Base-by-base conservation (phyloP, 2,797 vertebrate species). In the Tarsius wallacei region DNA sequence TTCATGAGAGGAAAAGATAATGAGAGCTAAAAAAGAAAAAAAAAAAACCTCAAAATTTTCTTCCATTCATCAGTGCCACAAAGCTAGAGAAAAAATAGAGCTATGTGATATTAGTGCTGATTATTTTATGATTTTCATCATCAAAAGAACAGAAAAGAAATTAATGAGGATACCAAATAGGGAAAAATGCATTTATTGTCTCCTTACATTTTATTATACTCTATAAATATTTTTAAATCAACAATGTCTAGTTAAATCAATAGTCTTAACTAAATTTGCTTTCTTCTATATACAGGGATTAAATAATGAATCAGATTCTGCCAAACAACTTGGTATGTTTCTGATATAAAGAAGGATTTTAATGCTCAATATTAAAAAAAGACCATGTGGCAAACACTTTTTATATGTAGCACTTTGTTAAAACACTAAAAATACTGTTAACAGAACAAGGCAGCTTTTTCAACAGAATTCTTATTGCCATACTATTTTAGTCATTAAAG, bases 81-180 rank as follows among this genome's bases (percentile, higher is more conserved):
- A 95, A 98, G 76, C 73, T 96, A 98, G 64, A 94, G 80, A 76
- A 97, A 94, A 96, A 84, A 93, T 63, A 24, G 64, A 97, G 57
- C 88, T 88, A 61, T 80, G 73, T 7, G 49, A 77, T 96, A 90
- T 97, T 63, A 84, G 89, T 98, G 55, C 89, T 98, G 66, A 97
- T 98, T 68, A 17, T 97, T 98, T 98, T 97, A 96, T 96, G 88
- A 95, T 96, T 98, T 97, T 97, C 95, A 97, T 98, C 90, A 84
- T 95, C 93, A 76, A 96, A 98, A 97, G 95, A 64, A 97, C 89
- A 98, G 97, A 81, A 90, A 21, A 95, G 2, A 97, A 98, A 98
- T 90, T 97, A 98, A 95, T 87, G 15, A 42, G 76, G 57, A 97
- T 97, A 97, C 92, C 98, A 98, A 97, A 91, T 70, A 96, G 84